Evolutionary conservation across 2,888 invertebrate genomes (phyloP), one percentile per base, ranked within the genome.

Genomic region (Acanthoscelides obtectus): DNA sequence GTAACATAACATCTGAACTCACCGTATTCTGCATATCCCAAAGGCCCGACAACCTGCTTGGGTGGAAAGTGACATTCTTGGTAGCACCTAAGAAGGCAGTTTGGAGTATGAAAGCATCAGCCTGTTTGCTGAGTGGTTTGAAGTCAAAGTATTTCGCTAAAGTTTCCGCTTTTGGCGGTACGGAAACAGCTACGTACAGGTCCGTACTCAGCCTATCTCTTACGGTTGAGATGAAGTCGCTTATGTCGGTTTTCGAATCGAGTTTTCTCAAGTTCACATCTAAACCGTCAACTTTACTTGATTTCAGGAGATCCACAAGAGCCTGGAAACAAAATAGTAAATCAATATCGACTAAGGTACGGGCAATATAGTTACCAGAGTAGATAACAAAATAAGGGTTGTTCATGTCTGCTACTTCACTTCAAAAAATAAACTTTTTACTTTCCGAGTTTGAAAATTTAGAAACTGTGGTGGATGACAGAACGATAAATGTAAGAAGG

Each of bases 1-100:
- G 63, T 63, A 63, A 17, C 17, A 17, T 63, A 63, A 17, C 17
- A 63, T 17, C 8, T 63, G 22, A 22, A 73, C 89, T 89, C 83
- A 92, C 92, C 81, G 92, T 91, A 79, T 93, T 93, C 83, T 92
- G 89, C 88, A 93, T 91, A 79, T 93, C 93, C 88, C 92, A 92
- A 68, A 93, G 83, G 0, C 93, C 93, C 81, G 93, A 93, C 76
- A 93, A 84, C 72, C 93, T 85, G 79, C 93, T 92, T 0, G 93
- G 93, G 81, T 93, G 93, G 82, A 90, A 93, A 0, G 93, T 91
- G 84, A 90, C 90, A 80, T 91, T 90, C 80, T 88, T 88, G 77
- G 90, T 89, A 64, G 88, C 84, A 0, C 89, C 89, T 84, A 93
- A 82, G 68, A 90, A 90, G 77, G 92, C 90, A 0, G 93, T 93